Percentiles rank a stretch among this genome's conserved stretches.
Evolutionary conservation across 1,140 invertebrate species (phyloP).

Genomic region (Tyrophagus putrescentiae): DNA sequence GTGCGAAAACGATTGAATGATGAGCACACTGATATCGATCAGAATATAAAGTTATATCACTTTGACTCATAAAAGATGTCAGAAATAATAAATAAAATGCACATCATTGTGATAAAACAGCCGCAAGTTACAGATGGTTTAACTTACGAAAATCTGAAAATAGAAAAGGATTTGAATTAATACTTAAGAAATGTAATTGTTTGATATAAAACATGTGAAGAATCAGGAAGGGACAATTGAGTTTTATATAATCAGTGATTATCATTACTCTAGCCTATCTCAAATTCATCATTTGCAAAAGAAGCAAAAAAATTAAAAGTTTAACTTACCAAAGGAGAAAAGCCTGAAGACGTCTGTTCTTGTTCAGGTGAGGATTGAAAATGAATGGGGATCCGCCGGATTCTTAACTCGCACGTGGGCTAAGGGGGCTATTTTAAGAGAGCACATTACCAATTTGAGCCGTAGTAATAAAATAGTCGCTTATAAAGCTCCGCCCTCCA

Average conservation of each 20-base stretch:
- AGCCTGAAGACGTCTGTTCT: too few species aligned
- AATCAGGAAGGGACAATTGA: neutral
- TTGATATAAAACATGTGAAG: neutral
- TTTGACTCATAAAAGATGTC: slow-evolving; percentile 12
- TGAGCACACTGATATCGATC: too few species aligned
- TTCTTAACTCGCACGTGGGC: too few species aligned
- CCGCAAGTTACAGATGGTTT: neutral
- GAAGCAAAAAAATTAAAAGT: slow-evolving; percentile 8
- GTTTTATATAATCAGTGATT: neutral
- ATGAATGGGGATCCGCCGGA: too few species aligned
- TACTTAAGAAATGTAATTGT: neutral
- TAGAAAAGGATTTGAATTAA: neutral
- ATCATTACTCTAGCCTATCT: slow-evolving; percentile 17
- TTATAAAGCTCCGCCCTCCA: too few species aligned
- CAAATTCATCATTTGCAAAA: neutral
- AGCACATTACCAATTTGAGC: too few species aligned
- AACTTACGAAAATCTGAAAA: neutral
- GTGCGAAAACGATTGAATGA: too few species aligned
- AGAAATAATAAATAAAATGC: slow-evolving; percentile 6
- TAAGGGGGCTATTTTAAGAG: too few species aligned
- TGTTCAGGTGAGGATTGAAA: too few species aligned
- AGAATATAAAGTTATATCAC: slow-evolving; percentile 12
- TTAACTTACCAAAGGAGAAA: too few species aligned
- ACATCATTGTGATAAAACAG: slow-evolving; percentile 2
- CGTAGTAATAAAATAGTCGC: too few species aligned